Conservation (phyloP, 1,140 invertebrate genomes). For the Hydropsyche tenuis region DNA sequence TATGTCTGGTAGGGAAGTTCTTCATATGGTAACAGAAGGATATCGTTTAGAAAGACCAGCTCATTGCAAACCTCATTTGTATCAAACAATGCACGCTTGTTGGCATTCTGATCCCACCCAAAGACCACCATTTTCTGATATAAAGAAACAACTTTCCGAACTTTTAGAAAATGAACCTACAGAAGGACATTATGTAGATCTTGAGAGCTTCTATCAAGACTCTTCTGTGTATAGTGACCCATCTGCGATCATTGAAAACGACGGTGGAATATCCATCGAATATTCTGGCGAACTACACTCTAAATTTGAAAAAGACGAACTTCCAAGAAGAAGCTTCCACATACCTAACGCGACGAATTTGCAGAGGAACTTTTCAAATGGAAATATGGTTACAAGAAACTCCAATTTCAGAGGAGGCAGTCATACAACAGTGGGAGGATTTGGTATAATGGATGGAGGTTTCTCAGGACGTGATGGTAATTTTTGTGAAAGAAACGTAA, state of each 20-base stretch:
- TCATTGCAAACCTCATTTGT: conserved; percentile 78
- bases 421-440: conserved; percentile 43
- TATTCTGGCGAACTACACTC: conserved; percentile 54
- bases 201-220: conserved; percentile 78
- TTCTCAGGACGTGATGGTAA: conserved; percentile 51
- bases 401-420: conserved; percentile 36
- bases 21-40: conserved; percentile 76
- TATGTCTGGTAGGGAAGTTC: conserved; percentile 79
- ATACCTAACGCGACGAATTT: conserved; percentile 24
- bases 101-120: conserved; percentile 79
- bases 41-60: conserved; percentile 76
- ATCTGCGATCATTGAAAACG: conserved; percentile 60
- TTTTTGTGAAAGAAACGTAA: conserved; percentile 57
- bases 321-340: conserved; percentile 40
- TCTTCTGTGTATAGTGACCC: conserved; percentile 66
- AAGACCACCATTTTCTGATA: conserved; percentile 73
- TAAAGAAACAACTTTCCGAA: conserved; percentile 73
- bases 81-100: conserved; percentile 76
- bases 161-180: conserved; percentile 73
- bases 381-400: conserved; percentile 26
- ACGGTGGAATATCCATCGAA: conserved; percentile 59
- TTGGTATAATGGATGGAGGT: conserved; percentile 43
- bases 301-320: conserved; percentile 34
- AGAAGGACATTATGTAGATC: conserved; percentile 76
- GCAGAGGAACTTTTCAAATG: conserved; percentile 35